Evolutionary conservation across 2,888 invertebrate species (phyloP).

Genomic region (Lasioglossum figueresi): DNA sequence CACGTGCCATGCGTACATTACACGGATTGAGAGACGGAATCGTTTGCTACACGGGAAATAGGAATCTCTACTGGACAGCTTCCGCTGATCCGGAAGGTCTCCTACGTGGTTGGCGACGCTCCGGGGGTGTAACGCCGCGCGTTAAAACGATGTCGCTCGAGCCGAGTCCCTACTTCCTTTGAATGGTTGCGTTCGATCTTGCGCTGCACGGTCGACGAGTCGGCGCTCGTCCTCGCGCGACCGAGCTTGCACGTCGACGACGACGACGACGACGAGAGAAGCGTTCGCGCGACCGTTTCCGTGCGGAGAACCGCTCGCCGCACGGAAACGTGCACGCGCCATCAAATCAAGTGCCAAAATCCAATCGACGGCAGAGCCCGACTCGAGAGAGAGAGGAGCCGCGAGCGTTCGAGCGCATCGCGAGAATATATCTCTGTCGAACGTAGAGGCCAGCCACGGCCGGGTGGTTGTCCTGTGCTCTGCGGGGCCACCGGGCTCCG

Average conservation of each 20-base stretch:
- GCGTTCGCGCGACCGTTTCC: background rate
- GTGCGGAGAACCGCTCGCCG: background rate
- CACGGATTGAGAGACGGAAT: too few species aligned
- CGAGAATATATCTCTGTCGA: conserved; percentile 2
- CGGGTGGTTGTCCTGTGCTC: background rate
- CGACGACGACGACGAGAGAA: background rate
- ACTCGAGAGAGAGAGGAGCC: background rate
- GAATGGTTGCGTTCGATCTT: background rate
- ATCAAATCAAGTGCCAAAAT: conserved; percentile 49
- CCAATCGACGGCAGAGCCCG: conserved; percentile 2
- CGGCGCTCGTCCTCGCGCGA: background rate
- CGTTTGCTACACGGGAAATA: too few species aligned
- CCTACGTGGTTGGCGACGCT: background rate
- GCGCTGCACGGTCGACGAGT: background rate
- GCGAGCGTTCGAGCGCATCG: background rate
- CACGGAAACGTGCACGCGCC: background rate
- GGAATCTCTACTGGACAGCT: background rate
- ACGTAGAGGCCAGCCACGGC: background rate
- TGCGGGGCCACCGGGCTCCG: too few species aligned
- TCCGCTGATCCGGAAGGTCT: background rate
- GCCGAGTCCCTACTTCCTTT: conserved; percentile 11
- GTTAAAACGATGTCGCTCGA: conserved; percentile 8
- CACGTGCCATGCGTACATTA: too few species aligned
- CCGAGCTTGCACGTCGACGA: conserved; percentile 1
- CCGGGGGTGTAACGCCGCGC: background rate